Conservation (phyloP, 92 coral and sea anemone genomes). For the Porites cylindrica region DNA sequence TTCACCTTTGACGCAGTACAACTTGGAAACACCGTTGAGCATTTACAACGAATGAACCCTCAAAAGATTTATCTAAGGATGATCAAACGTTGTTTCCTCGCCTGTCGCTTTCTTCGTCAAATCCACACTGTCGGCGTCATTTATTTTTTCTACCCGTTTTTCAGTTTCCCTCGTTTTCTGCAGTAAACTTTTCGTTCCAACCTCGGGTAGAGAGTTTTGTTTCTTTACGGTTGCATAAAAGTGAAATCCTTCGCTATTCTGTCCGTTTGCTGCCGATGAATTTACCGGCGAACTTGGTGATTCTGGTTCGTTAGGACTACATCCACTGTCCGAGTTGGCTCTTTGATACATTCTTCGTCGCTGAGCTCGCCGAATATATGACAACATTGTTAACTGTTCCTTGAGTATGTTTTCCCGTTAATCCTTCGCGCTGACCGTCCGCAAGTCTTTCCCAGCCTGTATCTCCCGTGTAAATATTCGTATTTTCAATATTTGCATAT, state of each 20-base stretch:
- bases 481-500: conserved; percentile 16
- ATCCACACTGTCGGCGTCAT: neutral
- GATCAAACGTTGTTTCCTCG: neutral
- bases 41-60: too few relatives aligned
- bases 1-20: too few relatives aligned
- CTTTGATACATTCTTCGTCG: conserved; percentile 71
- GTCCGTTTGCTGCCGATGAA: conserved; percentile 64
- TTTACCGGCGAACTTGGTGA: conserved; percentile 59
- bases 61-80: neutral
- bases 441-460: neutral
- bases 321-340: conserved; percentile 58
- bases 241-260: conserved; percentile 74
- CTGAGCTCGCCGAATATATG: conserved; percentile 69
- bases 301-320: conserved; percentile 21
- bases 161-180: neutral
- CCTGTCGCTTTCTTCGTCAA: neutral
- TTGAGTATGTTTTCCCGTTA: neutral
- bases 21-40: too few relatives aligned
- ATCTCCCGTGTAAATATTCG: neutral
- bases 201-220: conserved; percentile 42
- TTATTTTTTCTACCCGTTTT: conserved; percentile 16
- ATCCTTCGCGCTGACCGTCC: neutral
- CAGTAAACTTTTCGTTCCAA: conserved; percentile 18
- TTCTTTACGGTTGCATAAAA: conserved; percentile 57
- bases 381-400: conserved; percentile 39